phyloP scores from a whole-genome alignment of 1,140 invertebrate species.

The Drosophila ficusphila region DNA sequence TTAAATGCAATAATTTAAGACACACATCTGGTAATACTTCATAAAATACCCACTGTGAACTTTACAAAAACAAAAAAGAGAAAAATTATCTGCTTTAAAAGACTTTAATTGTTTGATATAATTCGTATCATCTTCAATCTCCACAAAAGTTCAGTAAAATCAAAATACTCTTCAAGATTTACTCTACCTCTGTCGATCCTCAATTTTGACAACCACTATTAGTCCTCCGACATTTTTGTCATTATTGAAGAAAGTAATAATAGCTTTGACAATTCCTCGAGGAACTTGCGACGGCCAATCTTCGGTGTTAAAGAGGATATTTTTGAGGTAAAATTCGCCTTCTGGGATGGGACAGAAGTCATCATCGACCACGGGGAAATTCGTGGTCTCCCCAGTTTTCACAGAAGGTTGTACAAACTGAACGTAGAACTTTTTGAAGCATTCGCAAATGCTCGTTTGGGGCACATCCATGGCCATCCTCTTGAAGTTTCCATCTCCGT shows the following conservation, averaged over 20 bases:
- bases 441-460: slow-evolving; percentile 71
- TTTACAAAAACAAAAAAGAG: background rate
- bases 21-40: no score
- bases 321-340: slow-evolving; percentile 68
- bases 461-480: slow-evolving; percentile 74
- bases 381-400: slow-evolving; percentile 58
- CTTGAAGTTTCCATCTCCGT: slow-evolving; percentile 74
- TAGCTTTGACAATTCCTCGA: slow-evolving; percentile 72
- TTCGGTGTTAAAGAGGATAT: slow-evolving; percentile 61
- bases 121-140: no score
- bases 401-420: slow-evolving; percentile 75
- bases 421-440: slow-evolving; percentile 77
- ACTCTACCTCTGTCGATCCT: slow-evolving; percentile 54
- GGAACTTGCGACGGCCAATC: slow-evolving; percentile 76
- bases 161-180: background rate
- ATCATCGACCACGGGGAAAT: slow-evolving; percentile 70
- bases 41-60: no score
- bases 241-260: slow-evolving; percentile 59
- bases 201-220: slow-evolving; percentile 61
- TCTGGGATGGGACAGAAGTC: slow-evolving; percentile 67
- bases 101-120: slow-evolving; percentile 10
- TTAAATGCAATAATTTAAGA: no score
- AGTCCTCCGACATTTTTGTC: slow-evolving; percentile 69
- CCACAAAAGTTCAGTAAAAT: no score
- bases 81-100: slow-evolving; percentile 28